Base-by-base conservation (phyloP, 1,140 invertebrate genomes). In the Notospermus geniculatus region DNA sequence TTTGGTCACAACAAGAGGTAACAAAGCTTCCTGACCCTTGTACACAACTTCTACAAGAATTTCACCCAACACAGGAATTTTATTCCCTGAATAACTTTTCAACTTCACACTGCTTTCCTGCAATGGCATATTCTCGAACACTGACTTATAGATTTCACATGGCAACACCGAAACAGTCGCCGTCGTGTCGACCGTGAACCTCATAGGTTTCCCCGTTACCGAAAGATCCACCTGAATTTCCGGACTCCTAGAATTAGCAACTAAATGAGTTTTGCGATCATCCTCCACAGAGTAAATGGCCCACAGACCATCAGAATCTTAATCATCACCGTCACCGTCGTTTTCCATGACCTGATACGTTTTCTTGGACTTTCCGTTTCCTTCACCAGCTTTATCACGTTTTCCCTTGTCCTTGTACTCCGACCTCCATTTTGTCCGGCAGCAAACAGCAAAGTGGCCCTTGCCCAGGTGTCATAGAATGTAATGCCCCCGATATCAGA, bases 31-130 rank as follows among this genome's bases (percentile, higher is more conserved):
- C n/a, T 50, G 46, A 5, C 46, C 46, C n/a, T 50, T 50, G 15
- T 50, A 27, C 4, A 23, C 46, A 50, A 50, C 46, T 5, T 4
- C 4, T n/a, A 50, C 46, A 19, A 4, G n/a, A 27, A 50, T 27
- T 27, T 23, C 46, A 7, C 46, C 46, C 4, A 50, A 5, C 46
- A 27, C 5, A 50, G 46, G 46, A n/a, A 50, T 50, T 9, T 50
- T 4, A 50, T 36, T 15, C 15, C 46, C 25, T 19, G 46, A 50
- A 50, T 50, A 50, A 50, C 25, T 50, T 50, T 50, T 50, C 9
- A 50, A 50, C 5, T 5, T 4, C 4, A 36, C 15, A 7, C 15
- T 15, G 15, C 32, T 36, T 36, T 36, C 32, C 32, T 36, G 32
- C 4, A 36, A 7, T 7, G 32, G 32, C 32, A 36, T 15, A 4